Conservation (phyloP, 2,888 invertebrate species). For the Coremacera marginata region DNA sequence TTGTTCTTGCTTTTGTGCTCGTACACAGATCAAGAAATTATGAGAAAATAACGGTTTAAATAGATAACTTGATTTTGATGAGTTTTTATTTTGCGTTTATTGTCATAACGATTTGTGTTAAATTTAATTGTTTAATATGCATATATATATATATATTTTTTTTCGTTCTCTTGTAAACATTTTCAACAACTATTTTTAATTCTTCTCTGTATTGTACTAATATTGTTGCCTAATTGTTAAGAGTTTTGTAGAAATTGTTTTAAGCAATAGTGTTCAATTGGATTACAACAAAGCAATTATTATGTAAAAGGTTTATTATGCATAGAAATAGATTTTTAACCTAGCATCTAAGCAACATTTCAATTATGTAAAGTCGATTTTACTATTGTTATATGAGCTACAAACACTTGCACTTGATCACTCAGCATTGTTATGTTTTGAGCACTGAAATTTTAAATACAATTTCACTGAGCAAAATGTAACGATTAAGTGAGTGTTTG, state of each 20-base stretch:
- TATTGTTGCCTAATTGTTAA: conserved; percentile 35
- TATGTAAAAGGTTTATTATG: background rate
- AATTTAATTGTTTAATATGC: conserved; percentile 13
- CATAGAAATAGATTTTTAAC: background rate
- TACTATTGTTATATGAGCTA: conserved; percentile 48
- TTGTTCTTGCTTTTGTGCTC: conserved; percentile 31
- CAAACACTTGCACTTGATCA: conserved; percentile 44
- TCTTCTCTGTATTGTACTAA: conserved; percentile 22
- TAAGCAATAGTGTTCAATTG: conserved; percentile 36
- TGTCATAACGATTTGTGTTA: conserved; percentile 17
- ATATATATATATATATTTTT: background rate
- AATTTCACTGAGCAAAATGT: conserved; percentile 59
- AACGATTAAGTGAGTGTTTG: conserved; percentile 39
- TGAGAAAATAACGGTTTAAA: conserved; percentile 9
- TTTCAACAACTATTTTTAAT: conserved; percentile 10
- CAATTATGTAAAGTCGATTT: background rate
- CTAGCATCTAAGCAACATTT: conserved; percentile 1
- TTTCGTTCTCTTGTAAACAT: conserved; percentile 3
- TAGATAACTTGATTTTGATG: background rate
- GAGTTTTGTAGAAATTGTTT: conserved; percentile 33
- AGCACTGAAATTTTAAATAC: conserved; percentile 57
- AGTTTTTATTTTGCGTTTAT: conserved; percentile 11
- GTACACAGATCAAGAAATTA: background rate
- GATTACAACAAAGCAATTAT: conserved; percentile 19
- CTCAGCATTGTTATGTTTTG: conserved; percentile 61